Evolutionary conservation across 2,113 vertebrate species (phyloP), one percentile per base, ranked within the genome.

Genomic region (Lagopus leucura): DNA sequence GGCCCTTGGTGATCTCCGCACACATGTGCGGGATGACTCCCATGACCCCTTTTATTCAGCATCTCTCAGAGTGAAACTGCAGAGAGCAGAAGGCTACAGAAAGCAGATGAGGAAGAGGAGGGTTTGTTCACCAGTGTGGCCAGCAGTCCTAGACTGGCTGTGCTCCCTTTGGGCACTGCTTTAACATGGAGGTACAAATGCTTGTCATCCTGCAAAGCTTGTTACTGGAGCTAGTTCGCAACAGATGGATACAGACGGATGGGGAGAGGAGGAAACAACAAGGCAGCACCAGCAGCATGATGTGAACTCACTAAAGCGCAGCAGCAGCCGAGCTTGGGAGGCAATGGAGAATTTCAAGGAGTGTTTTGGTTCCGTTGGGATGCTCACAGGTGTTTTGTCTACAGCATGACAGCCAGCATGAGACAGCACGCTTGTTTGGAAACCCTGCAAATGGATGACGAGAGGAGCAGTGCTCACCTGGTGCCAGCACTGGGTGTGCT

Each of bases 211-310:
- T 93, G 55, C 58, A 43, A 93, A 87, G 52, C 87, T 87, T 79
- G 58, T 91, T 64, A 64, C 69, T 1, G 30, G 91, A 72, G 77
- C 84, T 85, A 47, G 85, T 58, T 43, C 0, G 0, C 43, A 79
- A 57, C 96, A 95, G 94, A 92, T 88, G 93, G 94, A 32, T 93
- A 30, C 93, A 95, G 92, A 95, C 0, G 93, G 93, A 19, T 25
- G 55, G 96, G 96, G 94, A 95, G 94, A 82, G 82, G 42, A 47
- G 64, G 94, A 43, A 89, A 76, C 87, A 87, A 30, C 70, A 16
- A 9, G 1, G 78, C 84, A 84, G 11, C n/a, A 82, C 10, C 71
- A 32, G 57, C 34, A 89, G 85, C 82, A n/a, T 2, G 67, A 65
- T 70, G 74, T 76, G 91, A 14, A 43, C 63, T 89, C 82, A 40